Conservation (phyloP, 2,797 vertebrate genomes). For the Sitta carolinensis region DNA sequence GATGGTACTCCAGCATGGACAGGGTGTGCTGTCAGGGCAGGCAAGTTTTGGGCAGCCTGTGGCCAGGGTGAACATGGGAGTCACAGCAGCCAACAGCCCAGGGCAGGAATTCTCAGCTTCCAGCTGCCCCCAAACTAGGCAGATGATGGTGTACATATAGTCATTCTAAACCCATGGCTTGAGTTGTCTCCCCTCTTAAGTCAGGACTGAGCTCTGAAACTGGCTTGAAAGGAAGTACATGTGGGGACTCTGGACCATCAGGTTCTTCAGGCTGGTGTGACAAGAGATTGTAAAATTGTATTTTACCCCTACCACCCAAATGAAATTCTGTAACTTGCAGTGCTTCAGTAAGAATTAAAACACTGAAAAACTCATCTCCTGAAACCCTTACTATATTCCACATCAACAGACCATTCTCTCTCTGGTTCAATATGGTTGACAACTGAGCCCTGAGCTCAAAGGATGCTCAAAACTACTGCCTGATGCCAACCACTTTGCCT, state of each 20-base stretch:
- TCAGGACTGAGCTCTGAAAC: background rate
- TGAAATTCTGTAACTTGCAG: background rate
- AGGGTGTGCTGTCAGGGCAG: background rate
- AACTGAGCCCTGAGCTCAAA: background rate
- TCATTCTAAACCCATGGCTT: background rate
- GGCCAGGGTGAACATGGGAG: background rate
- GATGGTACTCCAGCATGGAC: too few relatives aligned
- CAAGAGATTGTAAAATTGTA: background rate
- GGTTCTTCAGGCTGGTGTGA: background rate
- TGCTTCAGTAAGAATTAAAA: background rate
- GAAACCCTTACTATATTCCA: background rate
- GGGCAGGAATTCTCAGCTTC: background rate
- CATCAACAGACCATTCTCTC: background rate
- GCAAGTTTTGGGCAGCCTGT: background rate
- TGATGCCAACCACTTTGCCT: background rate
- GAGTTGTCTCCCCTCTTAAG: background rate
- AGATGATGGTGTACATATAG: fast-evolving
- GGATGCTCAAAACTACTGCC: background rate
- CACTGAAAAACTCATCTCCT: background rate
- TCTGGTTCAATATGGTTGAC: background rate
- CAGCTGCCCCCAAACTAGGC: background rate
- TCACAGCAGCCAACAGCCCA: fast-evolving
- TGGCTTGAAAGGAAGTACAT: background rate
- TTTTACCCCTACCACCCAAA: background rate
- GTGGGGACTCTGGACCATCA: background rate